Base-by-base conservation (phyloP, 2,888 invertebrate species). In the Pyrrhosoma nymphula region DNA sequence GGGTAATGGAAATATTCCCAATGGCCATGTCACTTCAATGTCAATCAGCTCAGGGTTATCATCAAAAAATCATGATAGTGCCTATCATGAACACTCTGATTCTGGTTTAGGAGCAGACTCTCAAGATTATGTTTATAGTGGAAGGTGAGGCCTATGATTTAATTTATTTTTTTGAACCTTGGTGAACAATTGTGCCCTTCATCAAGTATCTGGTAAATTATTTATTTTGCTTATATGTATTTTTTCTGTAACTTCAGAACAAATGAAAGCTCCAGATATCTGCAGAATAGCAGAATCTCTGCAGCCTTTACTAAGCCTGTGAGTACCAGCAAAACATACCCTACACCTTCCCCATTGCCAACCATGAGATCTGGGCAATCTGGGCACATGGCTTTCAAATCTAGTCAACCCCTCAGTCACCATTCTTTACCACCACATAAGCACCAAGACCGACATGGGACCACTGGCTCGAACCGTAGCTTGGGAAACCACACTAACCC, bases 111-210 rank as follows among this genome's bases (percentile, higher is more conserved):
- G 98, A 90, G 98, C 98, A 35, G 98, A 98, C 97, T 96, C 96
- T 47, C 98, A 98, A 96, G 98, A 98, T 96, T 98, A 98, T 96
- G 98, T 98, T 75, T 98, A 98, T 97, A 98, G 98, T 60, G 98
- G 98, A 97, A 97, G 98, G 98, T 98, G 97, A 96, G 96, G 82
- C 35, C 26, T 26, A 95, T n/a, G 18, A 82, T 35, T 90, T 88
- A 39, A 91, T 88, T 75, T 56, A 39, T 56, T 35, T 30, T 90
- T 12, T 47, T 30, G 0, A 14, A 95, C 14, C 10, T 39, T 39
- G n/a, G 0, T 35, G 30, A 82, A 4, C 75, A 82, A 35, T 82
- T 35, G 0, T 4, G 30, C 30, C 35, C 2, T 82, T 82, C 82
- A 16, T 16, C n/a, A 35, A 69, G 14, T 35, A 30, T 82, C n/a